Base-by-base conservation (phyloP, 2,797 vertebrate genomes). In the Sebastiscus albofasciatus region DNA sequence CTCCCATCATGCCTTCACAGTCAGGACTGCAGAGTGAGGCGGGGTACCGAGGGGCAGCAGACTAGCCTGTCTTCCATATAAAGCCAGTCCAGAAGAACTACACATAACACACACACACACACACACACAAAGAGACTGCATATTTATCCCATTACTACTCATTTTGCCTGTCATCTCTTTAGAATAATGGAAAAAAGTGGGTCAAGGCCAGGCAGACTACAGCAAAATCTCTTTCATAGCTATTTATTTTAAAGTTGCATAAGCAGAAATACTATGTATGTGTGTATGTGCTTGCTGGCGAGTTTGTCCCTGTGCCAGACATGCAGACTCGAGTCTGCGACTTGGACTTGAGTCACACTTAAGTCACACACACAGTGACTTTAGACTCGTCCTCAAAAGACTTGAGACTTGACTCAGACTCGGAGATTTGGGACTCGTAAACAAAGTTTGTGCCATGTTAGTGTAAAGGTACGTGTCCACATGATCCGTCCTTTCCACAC, bases 121-220 rank as follows among this genome's bases (percentile, higher is more conserved):
- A 75, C 18, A 75, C 67, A 55, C 70, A 83, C 46, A 74, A 18
- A 87, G 68, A 87, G 29, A 49, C 8, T 4, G 34, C 49, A 65
- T 58, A 81, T 87, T 93, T 81, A 88, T 78, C 69, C 78, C 79
- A 92, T 92, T 90, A 91, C 70, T 86, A 82, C 79, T 84, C 39
- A 91, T 89, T 93, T 82, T 82, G 72, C 71, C 91, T 94, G 93
- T 94, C 94, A 92, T 89, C 91, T 86, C 90, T 92, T 89, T 29
- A 92, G 67, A 91, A 91, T 92, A 89, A 90, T 49, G 75, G 69
- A 84, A 78, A 84, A 84, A 80, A 74, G 83, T 67, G 22, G 34
- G 61, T 72, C 65, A 86, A 16, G n/a, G 79, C 77, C 76, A 75
- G 52, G 29, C 72, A 85, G 61, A 39, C 60, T 74, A 64, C 74